Evolutionary conservation across 2,797 vertebrate species (phyloP).

Genomic region (Melanotaenia trifasciata): DNA sequence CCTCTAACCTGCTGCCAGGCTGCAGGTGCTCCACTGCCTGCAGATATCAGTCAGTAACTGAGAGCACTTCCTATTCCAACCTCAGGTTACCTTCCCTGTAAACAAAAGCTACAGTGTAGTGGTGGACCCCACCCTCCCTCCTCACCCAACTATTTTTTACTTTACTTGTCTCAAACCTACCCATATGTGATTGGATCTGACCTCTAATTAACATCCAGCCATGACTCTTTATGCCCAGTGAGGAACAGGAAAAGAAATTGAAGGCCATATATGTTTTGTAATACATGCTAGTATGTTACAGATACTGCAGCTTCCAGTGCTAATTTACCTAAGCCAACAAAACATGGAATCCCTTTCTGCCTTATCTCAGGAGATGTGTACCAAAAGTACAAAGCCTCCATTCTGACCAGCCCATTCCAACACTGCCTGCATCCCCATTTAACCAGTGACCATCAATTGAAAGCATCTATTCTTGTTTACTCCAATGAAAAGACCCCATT

Average conservation of each 20-base stretch:
- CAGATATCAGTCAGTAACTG: conserved; percentile 56
- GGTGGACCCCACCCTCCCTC: conserved; percentile 56
- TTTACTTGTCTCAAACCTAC: conserved; percentile 36
- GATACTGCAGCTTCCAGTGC: conserved; percentile 13
- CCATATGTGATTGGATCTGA: conserved; percentile 9
- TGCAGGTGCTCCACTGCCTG: conserved; percentile 68
- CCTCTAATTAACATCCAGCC: conserved; percentile 25
- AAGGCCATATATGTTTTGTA: conserved; percentile 1
- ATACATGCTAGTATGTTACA: conserved; percentile 2
- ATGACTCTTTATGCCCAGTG: neutral
- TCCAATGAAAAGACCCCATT: conserved; percentile 74
- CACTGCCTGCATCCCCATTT: conserved; percentile 62
- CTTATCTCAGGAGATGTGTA: conserved; percentile 71
- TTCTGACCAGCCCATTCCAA: conserved; percentile 72
- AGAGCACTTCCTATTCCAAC: conserved; percentile 67
- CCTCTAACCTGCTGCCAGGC: conserved; percentile 30
- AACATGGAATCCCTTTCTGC: conserved; percentile 17
- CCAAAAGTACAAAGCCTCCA: conserved; percentile 74
- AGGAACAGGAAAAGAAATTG: neutral
- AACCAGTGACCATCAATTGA: conserved; percentile 67
- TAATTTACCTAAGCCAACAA: conserved; percentile 66
- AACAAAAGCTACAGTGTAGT: conserved; percentile 79
- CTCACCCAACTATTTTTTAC: conserved; percentile 20
- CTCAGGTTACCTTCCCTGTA: conserved; percentile 71
- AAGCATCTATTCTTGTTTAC: conserved; percentile 67